Conservation (phyloP, 2,113 vertebrate species). For the Crocuta crocuta region DNA sequence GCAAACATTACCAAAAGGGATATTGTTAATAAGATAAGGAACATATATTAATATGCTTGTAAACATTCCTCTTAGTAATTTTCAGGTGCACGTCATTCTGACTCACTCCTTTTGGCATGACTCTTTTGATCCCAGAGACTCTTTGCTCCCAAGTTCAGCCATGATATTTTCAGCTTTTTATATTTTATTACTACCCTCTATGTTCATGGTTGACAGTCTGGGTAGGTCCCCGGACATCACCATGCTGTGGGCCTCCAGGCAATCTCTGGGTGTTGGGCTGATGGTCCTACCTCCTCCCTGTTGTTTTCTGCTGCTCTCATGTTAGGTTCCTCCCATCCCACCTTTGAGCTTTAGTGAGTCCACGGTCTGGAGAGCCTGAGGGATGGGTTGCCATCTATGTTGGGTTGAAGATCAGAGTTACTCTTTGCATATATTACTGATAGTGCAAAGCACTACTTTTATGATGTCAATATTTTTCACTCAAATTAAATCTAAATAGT, state of each 20-base stretch:
- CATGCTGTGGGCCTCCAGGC: accelerated
- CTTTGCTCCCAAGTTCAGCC: neutral
- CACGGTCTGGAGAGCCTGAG: neutral
- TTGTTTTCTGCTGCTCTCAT: neutral
- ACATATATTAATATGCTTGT: neutral
- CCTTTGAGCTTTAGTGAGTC: neutral
- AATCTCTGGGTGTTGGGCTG: neutral
- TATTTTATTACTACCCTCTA: neutral
- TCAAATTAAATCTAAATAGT: neutral
- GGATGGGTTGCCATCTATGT: no score
- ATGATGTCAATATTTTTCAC: neutral
- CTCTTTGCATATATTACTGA: neutral
- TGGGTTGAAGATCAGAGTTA: neutral
- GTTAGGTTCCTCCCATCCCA: accelerated
- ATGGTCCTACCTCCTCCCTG: no score
- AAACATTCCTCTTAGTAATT: neutral
- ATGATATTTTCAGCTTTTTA: neutral
- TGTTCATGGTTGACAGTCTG: neutral
- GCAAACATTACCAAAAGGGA: neutral
- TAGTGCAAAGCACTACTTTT: neutral
- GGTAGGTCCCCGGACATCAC: no score
- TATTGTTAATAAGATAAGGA: neutral
- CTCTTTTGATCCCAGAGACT: neutral
- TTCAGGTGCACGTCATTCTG: neutral
- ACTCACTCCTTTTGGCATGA: neutral